phyloP scores from a whole-genome alignment of 2,888 invertebrate species.

The Tricholauxania praeusta region DNA sequence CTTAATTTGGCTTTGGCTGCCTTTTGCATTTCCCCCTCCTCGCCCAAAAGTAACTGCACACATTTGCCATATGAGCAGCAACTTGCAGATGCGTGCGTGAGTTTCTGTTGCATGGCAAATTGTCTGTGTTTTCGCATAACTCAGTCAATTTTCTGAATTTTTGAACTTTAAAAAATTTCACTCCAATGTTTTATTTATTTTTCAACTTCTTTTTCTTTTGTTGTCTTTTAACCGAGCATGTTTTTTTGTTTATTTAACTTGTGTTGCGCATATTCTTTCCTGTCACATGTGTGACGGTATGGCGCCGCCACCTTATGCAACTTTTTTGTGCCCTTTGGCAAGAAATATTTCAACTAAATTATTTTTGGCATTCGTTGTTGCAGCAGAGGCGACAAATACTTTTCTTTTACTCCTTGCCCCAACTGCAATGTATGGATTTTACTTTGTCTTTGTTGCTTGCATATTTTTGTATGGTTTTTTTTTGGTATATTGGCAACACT shows the following conservation, averaged over 20 bases:
- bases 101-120: not conserved
- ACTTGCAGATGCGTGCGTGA: too few relatives aligned
- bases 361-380: not conserved
- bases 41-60: not conserved
- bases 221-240: not conserved
- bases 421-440: not conserved
- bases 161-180: slow-evolving; percentile 8
- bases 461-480: too few relatives aligned
- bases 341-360: slow-evolving; percentile 14
- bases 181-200: slow-evolving; percentile 16
- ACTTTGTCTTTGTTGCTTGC: not conserved
- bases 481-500: not conserved
- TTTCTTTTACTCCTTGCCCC: not conserved
- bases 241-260: not conserved
- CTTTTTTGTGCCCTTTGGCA: slow-evolving; percentile 19
- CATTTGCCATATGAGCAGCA: not conserved
- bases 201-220: not conserved
- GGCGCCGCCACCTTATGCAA: not conserved
- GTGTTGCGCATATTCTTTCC: not conserved
- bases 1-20: not conserved
- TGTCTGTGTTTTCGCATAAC: slow-evolving; percentile 18
- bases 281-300: not conserved
- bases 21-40: not conserved
- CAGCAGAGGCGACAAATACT: slow-evolving; percentile 3
- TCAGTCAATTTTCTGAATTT: not conserved